phyloP scores from a whole-genome alignment of 2,113 vertebrate genomes.

The Atlantisia rogersi region DNA sequence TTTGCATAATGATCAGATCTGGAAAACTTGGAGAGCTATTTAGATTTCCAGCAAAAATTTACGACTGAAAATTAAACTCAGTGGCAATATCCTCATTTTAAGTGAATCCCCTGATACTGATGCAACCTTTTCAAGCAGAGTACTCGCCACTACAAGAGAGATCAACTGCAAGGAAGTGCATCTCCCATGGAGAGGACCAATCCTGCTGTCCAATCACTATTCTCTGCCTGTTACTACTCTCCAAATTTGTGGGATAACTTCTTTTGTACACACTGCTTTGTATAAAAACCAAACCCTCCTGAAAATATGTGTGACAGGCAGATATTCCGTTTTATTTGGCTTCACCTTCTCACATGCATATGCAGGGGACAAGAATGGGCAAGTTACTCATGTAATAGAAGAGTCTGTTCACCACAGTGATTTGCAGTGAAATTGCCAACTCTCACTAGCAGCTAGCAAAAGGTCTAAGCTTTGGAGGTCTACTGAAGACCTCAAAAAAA shows the following conservation, averaged over 20 bases:
- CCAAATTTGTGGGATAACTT: neutral
- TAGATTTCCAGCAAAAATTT: constrained; percentile 12
- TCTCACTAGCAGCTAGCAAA: neutral
- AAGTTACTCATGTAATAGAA: neutral
- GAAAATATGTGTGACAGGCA: neutral
- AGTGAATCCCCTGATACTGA: neutral
- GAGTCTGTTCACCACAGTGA: neutral
- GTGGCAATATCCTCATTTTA: neutral
- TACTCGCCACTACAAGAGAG: neutral
- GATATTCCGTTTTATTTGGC: neutral
- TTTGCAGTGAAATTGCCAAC: neutral
- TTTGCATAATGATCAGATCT: constrained; percentile 10
- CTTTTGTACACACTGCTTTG: neutral
- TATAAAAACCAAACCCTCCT: neutral
- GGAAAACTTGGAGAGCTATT: constrained; percentile 8
- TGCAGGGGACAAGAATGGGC: neutral
- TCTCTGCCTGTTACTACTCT: neutral
- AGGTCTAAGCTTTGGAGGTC: neutral
- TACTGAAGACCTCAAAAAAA: neutral
- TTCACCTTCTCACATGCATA: neutral
- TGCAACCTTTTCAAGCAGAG: neutral
- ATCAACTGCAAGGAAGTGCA: neutral
- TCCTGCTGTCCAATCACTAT: neutral
- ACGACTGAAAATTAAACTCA: neutral
- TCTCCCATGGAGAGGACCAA: neutral